These are phyloP conservation scores for Oreochromis niloticus DNA, from an alignment of 2,113 vertebrate species.

Conservation along the genomic window DNA sequence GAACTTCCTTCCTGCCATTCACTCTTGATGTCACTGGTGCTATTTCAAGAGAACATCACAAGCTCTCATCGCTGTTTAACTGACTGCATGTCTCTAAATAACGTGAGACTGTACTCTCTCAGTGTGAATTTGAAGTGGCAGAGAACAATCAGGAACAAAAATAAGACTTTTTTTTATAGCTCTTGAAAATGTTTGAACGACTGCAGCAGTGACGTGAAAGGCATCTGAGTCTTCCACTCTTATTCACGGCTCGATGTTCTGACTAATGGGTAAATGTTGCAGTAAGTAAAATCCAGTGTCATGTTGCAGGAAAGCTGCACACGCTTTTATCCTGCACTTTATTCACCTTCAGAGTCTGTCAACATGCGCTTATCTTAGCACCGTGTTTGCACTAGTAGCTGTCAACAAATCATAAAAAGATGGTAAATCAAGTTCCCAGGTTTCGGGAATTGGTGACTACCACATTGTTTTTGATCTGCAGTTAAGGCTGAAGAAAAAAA, in stretches of 20 bases:
- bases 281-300: background rate
- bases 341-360: background rate
- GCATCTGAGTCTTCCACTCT: background rate
- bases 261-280: background rate
- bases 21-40: slow-evolving; percentile 24
- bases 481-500: background rate
- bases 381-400: background rate
- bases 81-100: background rate
- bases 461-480: background rate
- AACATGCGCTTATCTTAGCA: background rate
- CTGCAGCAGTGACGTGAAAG: background rate
- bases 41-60: slow-evolving; percentile 39
- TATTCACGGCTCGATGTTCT: background rate
- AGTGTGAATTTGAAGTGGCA: background rate
- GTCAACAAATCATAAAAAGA: background rate
- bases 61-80: slow-evolving; percentile 1
- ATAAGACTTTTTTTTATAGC: background rate
- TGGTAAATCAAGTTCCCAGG: background rate
- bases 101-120: background rate
- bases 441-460: background rate
- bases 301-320: background rate
- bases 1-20: slow-evolving; percentile 62
- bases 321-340: background rate
- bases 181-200: background rate
- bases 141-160: background rate